Percentiles rank a stretch among this genome's conserved stretches.
Conservation (phyloP, 2,113 vertebrate species). For the Orycteropus afer region DNA sequence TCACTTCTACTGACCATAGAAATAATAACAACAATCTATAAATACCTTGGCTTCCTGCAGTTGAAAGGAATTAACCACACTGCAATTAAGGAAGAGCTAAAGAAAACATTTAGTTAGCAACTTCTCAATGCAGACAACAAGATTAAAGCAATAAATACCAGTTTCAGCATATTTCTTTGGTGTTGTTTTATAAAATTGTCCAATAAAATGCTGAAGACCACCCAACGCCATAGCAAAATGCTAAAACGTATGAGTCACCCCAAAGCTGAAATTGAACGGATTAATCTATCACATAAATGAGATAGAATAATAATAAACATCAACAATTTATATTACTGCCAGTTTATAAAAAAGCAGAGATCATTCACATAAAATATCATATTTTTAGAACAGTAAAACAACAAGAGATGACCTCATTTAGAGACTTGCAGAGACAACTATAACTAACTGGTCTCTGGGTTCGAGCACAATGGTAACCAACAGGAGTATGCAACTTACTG, state of each 20-base stretch:
- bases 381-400: not conserved
- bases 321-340: slow-evolving; percentile 16
- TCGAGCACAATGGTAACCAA: not conserved
- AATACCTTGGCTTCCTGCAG: slow-evolving; percentile 58
- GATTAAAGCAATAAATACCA: slow-evolving; percentile 57
- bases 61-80: slow-evolving; percentile 52
- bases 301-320: slow-evolving; percentile 28
- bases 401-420: not conserved
- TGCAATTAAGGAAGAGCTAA: slow-evolving; percentile 46
- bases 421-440: not conserved
- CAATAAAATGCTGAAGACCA: slow-evolving; percentile 32
- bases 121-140: slow-evolving; percentile 50
- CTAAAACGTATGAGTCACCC: not conserved
- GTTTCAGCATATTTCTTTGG: slow-evolving; percentile 36
- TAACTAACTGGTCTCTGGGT: not conserved
- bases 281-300: not conserved
- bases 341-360: not conserved
- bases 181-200: not conserved
- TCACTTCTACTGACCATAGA: slow-evolving; percentile 51
- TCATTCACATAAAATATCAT: not conserved
- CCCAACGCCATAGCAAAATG: not conserved
- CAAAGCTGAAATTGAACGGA: not conserved
- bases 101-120: slow-evolving; percentile 63
- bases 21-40: slow-evolving; percentile 61
- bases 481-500: not conserved